Base-by-base conservation (phyloP, 2,113 vertebrate species). In the Istiophorus platypterus region DNA sequence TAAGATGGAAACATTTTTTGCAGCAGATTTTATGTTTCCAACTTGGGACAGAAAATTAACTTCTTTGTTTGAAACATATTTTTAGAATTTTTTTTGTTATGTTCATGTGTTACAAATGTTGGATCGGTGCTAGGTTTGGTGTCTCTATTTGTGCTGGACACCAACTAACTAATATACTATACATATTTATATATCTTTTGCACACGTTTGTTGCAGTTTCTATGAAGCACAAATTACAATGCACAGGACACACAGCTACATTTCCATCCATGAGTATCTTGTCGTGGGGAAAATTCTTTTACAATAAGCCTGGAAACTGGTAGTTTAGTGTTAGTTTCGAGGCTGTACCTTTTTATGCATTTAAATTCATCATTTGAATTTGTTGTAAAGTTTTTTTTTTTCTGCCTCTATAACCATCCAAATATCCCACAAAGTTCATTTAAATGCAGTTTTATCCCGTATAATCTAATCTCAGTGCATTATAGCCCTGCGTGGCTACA, bases 391-490 rank as follows among this genome's bases (percentile, higher is more conserved):
- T 41, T 24, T 76, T 71, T 39, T 31, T 71, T 52, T 2, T n/a
- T 41, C 39, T 45, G 73, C 82, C 85, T 76, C 78, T 65, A 75
- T 78, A 66, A 74, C 62, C 68, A 81, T 66, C 17, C 34, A 83
- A 83, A 81, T 58, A 76, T 52, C 72, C 74, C 59, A 61, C 37
- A 82, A 57, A 81, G 59, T 73, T 79, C 59, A 89, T 87, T 84
- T 63, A 83, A 77, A 79, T 72, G 26, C 80, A 81, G 87, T 91
- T 84, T 4, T 72, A 88, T 88, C 84, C 76, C 68, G 70, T 81
- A 71, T 89, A 83, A 88, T 89, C 84, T 82, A 84, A 91, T 91
- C 77, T 76, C 26, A 7, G 61, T 54, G 61, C 76, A 42, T 77
- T 80, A 85, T 77, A 86, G 76, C 71, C n/a, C 79, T 7, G 47